Evolutionary conservation across 2,888 invertebrate genomes (phyloP), one percentile per base, ranked within the genome.

Genomic region (Dione juno): DNA sequence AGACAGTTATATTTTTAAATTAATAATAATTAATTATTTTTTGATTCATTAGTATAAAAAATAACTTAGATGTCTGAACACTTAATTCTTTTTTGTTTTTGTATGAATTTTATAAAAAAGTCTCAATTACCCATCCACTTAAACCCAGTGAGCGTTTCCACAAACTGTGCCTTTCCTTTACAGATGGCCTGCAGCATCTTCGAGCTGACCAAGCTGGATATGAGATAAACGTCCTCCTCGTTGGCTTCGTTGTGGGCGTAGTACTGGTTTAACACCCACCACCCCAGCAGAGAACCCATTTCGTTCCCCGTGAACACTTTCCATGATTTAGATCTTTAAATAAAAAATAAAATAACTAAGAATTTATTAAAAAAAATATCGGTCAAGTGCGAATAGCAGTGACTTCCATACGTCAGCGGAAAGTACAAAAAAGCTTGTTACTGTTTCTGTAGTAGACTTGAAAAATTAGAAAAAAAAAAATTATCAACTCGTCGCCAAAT

Each of bases 121-220:
- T n/a, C n/a, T n/a, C n/a, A n/a, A 3, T 85, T 75, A 91, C 98
- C 99, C 97, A 99, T 99, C 99, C 99, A 99, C 84, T 99, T 99
- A 85, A 99, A 99, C 0, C 99, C 99, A 0, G 99, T 99, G 66
- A 99, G 94, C 0, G 99, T 99, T 90, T 99, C 99, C 74, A 94
- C 87, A 75, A 95, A 95, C 78, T 95, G 94, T 70, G 97, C 98
- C 82, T 97, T 97, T 1, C 93, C 94, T 58, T 94, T 92, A 0
- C 97, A 96, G 84, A 99, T 97, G 0, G 98, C 95, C 40, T 94
- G 91, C 59, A 99, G 91, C 85, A 99, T 97, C 92, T 98, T 99
- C 16, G 99, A 99, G 74, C 99, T 99, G 45, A 99, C 99, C 1
- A 99, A 97, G 81, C 99, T 99, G 65, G 98, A 95, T 61, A 99